These are phyloP conservation scores for Dendrophyllia cribrosa DNA, from an alignment of 64 coral and sea anemone species.

Conservation along the genomic window DNA sequence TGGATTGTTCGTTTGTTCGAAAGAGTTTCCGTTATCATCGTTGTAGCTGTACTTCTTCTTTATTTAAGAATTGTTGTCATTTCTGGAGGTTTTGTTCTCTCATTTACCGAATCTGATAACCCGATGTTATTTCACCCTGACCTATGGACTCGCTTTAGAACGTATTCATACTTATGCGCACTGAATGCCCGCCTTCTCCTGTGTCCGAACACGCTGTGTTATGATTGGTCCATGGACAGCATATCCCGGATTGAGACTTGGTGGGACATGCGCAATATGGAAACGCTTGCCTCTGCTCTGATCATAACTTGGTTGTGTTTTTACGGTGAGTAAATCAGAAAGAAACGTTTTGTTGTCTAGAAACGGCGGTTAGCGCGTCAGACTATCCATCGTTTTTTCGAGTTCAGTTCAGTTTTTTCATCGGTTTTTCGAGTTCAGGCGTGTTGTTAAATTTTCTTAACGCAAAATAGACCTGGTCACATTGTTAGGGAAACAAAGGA, in stretches of 20 bases:
- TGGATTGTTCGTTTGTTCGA: constrained; percentile 74
- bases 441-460: no score
- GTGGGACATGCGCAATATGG: constrained; percentile 70
- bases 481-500: no score
- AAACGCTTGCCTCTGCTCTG: constrained; percentile 12
- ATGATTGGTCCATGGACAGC: constrained; percentile 99
- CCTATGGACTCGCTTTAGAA: constrained; percentile 82
- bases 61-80: constrained; percentile 67
- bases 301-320: constrained; percentile 13
- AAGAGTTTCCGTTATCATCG: constrained; percentile 45
- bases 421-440: no score
- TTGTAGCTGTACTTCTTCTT: constrained; percentile 32
- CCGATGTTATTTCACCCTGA: constrained; percentile 80
- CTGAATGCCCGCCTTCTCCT: constrained; percentile 81
- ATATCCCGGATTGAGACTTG: constrained; percentile 71
- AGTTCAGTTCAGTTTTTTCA: no score
- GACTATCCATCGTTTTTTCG: no score
- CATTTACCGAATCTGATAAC: constrained; percentile 88
- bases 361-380: background rate
- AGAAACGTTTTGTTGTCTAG: no score
- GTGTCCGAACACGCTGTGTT: constrained; percentile 80
- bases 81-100: constrained; percentile 18
- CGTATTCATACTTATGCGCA: constrained; percentile 73
- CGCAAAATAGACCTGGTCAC: no score
- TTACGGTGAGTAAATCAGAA: constrained; percentile 52